A percentile compares a stretch with the other conserved stretches of the same genome.
Evolutionary conservation across 2,113 vertebrate genomes (phyloP).

Genomic region (Limnothrissa miodon): DNA sequence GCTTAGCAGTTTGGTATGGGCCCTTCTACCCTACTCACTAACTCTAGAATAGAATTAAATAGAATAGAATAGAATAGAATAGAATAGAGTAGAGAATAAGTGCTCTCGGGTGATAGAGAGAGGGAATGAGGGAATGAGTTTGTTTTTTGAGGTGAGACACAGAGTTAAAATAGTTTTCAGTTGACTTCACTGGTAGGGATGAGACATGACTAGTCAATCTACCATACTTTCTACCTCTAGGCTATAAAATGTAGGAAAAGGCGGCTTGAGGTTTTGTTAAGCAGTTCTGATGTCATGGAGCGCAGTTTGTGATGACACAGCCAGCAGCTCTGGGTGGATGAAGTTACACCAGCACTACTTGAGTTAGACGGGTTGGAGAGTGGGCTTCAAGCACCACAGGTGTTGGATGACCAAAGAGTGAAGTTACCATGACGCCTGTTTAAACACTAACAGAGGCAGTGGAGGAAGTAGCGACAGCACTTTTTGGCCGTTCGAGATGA

Average conservation of each 20-base stretch:
- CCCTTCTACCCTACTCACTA: too few species aligned
- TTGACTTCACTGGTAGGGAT: not conserved
- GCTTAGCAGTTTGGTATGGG: slow-evolving; percentile 81
- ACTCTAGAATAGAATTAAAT: too few species aligned
- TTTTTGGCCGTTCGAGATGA: not conserved
- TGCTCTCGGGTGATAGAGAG: too few species aligned
- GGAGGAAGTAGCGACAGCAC: not conserved
- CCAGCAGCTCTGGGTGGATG: not conserved
- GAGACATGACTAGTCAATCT: too few species aligned
- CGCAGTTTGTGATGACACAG: not conserved
- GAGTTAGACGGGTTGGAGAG: not conserved
- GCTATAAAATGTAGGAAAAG: too few species aligned
- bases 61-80: too few species aligned
- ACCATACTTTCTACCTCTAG: too few species aligned
- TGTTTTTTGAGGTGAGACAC: too few species aligned
- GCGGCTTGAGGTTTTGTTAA: not conserved
- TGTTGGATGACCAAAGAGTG: not conserved
- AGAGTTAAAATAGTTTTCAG: not conserved
- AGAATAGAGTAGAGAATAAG: too few species aligned
- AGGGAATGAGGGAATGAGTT: too few species aligned
- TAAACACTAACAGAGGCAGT: not conserved
- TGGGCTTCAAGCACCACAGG: not conserved
- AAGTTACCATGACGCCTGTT: not conserved
- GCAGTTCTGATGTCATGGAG: not conserved
- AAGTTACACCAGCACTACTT: not conserved